A percentile compares a stretch with the other conserved stretches of the same genome.
phyloP scores from a whole-genome alignment of 1,140 invertebrate genomes.

The Pentalonia nigronervosa region DNA sequence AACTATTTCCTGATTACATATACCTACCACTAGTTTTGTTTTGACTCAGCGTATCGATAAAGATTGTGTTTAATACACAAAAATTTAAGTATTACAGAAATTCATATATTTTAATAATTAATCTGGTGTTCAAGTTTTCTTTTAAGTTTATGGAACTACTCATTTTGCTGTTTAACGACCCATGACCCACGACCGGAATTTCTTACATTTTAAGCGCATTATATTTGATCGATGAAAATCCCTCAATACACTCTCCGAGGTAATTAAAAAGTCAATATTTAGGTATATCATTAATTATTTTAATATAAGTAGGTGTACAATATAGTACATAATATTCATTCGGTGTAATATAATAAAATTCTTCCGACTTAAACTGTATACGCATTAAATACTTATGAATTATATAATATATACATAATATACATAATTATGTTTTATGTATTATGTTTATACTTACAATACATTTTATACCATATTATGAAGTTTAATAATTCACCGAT shows the following conservation, averaged over 20 bases:
- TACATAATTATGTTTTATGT: background rate
- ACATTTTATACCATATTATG: background rate
- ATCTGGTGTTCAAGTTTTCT: background rate
- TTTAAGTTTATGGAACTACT: slow-evolving; percentile 8
- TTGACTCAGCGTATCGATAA: background rate
- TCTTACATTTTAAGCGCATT: background rate
- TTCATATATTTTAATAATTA: background rate
- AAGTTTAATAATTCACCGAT: background rate
- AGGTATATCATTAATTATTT: background rate
- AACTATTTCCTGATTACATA: background rate
- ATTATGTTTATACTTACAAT: background rate
- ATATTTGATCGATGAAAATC: background rate
- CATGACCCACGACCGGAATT: background rate
- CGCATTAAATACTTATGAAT: background rate
- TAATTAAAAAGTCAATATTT: slow-evolving; percentile 32
- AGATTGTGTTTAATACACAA: background rate
- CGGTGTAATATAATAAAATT: background rate
- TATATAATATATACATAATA: background rate
- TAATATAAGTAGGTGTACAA: background rate
- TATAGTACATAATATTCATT: background rate
- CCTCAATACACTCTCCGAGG: background rate
- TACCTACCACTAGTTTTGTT: background rate
- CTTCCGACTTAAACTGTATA: background rate
- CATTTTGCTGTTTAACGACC: background rate
- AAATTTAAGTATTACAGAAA: no score